These are phyloP conservation scores for Bos taurus DNA, from an alignment of 2,113 vertebrate genomes.

Conservation along the genomic window DNA sequence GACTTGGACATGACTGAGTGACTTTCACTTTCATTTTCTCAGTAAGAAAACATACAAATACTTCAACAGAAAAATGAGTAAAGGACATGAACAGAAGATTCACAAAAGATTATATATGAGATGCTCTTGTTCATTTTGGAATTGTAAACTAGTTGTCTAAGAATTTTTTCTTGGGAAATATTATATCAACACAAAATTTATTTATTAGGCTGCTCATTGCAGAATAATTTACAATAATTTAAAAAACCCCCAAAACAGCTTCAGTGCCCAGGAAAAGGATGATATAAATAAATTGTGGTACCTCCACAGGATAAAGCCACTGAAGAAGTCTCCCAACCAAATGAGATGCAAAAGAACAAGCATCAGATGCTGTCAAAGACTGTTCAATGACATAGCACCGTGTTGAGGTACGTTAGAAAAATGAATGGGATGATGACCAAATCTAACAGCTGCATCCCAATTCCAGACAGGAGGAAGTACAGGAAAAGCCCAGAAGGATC, in stretches of 20 bases:
- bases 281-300: neutral
- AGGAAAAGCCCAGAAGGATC: neutral
- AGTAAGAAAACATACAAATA: neutral
- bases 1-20: neutral
- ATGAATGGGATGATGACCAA: neutral
- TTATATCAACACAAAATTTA: neutral
- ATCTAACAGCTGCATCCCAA: neutral
- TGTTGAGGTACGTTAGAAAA: neutral
- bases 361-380: neutral
- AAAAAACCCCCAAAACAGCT: neutral
- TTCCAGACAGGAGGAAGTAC: neutral
- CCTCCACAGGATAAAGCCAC: neutral
- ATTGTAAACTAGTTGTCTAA: neutral
- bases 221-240: neutral
- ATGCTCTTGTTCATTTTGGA: neutral
- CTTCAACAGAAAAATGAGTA: neutral
- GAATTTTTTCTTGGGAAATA: neutral
- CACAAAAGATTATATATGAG: neutral
- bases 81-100: neutral
- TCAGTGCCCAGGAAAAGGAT: neutral
- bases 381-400: neutral
- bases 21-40: neutral
- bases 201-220: neutral
- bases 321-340: neutral
- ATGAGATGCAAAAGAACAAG: neutral